Conservation (phyloP, 2,888 invertebrate species). For the Nematopogon swammerdamellus region DNA sequence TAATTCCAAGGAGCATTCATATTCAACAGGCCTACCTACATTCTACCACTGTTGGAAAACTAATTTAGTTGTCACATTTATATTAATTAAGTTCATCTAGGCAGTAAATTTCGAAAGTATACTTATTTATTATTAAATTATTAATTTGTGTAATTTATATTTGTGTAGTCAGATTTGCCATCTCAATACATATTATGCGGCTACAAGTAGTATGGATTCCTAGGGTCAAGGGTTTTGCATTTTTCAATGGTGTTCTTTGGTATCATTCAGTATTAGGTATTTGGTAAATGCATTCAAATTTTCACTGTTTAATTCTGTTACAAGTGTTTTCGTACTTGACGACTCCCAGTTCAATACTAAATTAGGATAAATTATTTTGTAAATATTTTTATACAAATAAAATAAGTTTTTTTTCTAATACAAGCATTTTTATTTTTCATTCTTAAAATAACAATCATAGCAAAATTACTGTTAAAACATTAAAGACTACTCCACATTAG, state of each 20-base stretch:
- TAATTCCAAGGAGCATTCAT: not conserved
- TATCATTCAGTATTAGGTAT: no score
- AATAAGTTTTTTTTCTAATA: conserved; percentile 16
- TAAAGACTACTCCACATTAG: no score
- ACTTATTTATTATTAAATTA: not conserved
- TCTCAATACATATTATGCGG: conserved; percentile 42
- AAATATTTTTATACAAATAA: conserved; percentile 31
- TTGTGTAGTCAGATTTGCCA: conserved; percentile 42
- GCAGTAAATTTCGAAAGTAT: not conserved
- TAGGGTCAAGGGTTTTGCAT: no score
- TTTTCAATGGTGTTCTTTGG: no score
- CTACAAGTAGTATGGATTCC: conserved; percentile 3
- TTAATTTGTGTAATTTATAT: conserved; percentile 45
- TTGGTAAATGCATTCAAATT: no score
- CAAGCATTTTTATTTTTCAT: conserved; percentile 12
- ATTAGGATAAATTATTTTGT: conserved; percentile 38
- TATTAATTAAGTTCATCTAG: not conserved
- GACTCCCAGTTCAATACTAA: conserved; percentile 42
- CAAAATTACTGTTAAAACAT: not conserved
- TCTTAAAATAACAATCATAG: conserved; percentile 15
- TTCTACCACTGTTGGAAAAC: not conserved
- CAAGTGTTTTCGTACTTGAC: conserved; percentile 16
- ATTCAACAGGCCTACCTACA: not conserved
- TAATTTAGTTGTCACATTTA: not conserved
- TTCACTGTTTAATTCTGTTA: conserved; percentile 21